A percentile compares a stretch with the other conserved stretches of the same genome.
These are phyloP conservation scores for Salpingus planirostris DNA, from an alignment of 2,888 invertebrate genomes.

Conservation along the genomic window DNA sequence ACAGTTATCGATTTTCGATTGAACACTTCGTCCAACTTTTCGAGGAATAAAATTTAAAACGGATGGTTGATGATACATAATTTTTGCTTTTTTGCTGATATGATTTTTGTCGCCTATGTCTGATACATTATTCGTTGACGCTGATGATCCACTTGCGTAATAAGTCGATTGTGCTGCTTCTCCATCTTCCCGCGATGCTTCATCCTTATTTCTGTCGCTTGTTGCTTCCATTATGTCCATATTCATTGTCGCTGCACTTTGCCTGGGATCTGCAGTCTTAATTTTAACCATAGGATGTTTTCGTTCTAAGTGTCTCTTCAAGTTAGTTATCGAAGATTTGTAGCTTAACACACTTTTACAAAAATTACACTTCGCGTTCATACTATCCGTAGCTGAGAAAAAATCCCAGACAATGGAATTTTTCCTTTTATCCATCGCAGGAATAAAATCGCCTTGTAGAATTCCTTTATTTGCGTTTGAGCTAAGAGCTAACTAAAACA, in stretches of 20 bases:
- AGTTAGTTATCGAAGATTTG: neutral
- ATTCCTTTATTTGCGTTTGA: too few species aligned
- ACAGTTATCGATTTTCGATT: slow-evolving; percentile 1
- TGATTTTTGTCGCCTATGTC: neutral
- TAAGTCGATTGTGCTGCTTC: neutral
- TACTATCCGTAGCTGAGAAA: neutral
- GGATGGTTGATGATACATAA: neutral
- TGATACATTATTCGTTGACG: neutral
- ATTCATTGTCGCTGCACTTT: too few species aligned
- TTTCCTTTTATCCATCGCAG: too few species aligned
- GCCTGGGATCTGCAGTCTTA: neutral
- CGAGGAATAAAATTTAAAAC: neutral
- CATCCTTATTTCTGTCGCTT: too few species aligned
- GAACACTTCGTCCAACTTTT: neutral
- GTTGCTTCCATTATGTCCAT: too few species aligned
- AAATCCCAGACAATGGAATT: neutral
- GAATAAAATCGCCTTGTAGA: too few species aligned
- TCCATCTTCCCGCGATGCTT: neutral
- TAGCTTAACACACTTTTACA: neutral
- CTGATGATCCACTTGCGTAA: neutral
- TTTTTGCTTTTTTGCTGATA: neutral
- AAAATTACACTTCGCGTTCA: neutral
- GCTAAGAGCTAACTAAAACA: too few species aligned
- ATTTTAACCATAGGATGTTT: neutral
- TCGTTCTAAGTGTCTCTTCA: neutral